Evolutionary conservation across 2,797 vertebrate genomes (phyloP).

Genomic region (Pangasius larnaudii): DNA sequence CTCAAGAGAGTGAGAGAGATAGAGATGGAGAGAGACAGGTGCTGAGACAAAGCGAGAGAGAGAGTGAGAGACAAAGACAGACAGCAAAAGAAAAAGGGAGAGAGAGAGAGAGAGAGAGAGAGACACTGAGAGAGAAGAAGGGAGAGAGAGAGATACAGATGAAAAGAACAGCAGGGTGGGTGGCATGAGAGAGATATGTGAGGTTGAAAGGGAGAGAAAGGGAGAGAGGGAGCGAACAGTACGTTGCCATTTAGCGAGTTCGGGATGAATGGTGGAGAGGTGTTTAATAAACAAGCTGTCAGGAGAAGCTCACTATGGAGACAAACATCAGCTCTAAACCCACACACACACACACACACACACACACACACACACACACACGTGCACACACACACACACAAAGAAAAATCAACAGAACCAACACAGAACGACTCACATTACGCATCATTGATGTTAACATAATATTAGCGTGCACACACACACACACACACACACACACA

Average conservation of each 20-base stretch:
- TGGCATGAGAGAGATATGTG: not conserved
- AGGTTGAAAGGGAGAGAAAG: not conserved
- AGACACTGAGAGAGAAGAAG: not conserved
- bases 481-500: slow-evolving; percentile 28
- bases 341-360: slow-evolving; percentile 48
- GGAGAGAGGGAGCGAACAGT: slow-evolving; percentile 38
- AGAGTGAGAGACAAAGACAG: too few relatives aligned
- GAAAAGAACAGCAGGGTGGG: not conserved
- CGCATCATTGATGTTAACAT: not conserved
- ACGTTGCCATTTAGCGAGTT: slow-evolving; percentile 51
- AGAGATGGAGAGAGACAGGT: not conserved
- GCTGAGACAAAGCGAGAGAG: not conserved
- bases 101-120: not conserved
- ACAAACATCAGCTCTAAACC: slow-evolving; percentile 52
- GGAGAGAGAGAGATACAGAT: not conserved
- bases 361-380: not conserved
- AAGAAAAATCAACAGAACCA: slow-evolving; percentile 9
- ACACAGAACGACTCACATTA: not conserved
- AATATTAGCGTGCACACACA: slow-evolving; percentile 31
- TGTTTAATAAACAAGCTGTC: slow-evolving; percentile 66
- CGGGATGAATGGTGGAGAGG: slow-evolving; percentile 47
- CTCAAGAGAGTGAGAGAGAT: not conserved
- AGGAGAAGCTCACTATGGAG: slow-evolving; percentile 41
- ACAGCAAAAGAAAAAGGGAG: not conserved
- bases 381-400: slow-evolving; percentile 23